Evolutionary conservation across 2,888 invertebrate genomes (phyloP).

Genomic region (Emmelina monodactyla): DNA sequence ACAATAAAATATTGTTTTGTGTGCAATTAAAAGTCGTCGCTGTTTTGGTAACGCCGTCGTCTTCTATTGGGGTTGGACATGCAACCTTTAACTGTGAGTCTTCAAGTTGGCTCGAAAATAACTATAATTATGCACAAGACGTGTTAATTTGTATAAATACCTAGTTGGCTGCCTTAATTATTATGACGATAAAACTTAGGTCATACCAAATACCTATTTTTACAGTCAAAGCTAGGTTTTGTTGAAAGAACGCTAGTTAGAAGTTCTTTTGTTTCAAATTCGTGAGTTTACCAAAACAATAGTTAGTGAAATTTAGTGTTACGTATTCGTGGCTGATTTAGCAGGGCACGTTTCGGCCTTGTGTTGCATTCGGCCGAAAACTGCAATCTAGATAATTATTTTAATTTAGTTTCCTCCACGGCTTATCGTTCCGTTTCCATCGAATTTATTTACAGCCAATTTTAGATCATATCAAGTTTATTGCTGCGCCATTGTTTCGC

Average conservation of each 20-base stretch:
- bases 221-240: no score
- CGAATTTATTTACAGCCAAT: slow-evolving; percentile 14
- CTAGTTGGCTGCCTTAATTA: no score
- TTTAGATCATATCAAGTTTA: slow-evolving; percentile 13
- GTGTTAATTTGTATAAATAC: no score
- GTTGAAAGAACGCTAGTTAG: no score
- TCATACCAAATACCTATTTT: no score
- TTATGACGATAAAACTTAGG: no score
- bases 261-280: no score
- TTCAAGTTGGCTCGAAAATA: no score
- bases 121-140: no score
- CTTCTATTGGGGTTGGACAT: background rate
- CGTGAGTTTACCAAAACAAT: no score
- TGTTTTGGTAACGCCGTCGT: slow-evolving; percentile 11
- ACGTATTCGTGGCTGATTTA: slow-evolving; percentile 18
- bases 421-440: slow-evolving; percentile 21
- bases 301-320: no score
- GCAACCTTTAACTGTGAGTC: no score
- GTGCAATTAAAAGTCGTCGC: slow-evolving; percentile 51
- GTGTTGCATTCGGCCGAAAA: slow-evolving; percentile 25
- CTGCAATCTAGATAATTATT: slow-evolving; percentile 53
- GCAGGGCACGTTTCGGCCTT: slow-evolving; percentile 20
- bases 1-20: slow-evolving; percentile 53
- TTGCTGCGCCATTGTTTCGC: slow-evolving; percentile 1
- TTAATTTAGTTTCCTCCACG: slow-evolving; percentile 35